Evolutionary conservation across 2,113 vertebrate genomes (phyloP).

Genomic region (Dryoscopus gambensis): DNA sequence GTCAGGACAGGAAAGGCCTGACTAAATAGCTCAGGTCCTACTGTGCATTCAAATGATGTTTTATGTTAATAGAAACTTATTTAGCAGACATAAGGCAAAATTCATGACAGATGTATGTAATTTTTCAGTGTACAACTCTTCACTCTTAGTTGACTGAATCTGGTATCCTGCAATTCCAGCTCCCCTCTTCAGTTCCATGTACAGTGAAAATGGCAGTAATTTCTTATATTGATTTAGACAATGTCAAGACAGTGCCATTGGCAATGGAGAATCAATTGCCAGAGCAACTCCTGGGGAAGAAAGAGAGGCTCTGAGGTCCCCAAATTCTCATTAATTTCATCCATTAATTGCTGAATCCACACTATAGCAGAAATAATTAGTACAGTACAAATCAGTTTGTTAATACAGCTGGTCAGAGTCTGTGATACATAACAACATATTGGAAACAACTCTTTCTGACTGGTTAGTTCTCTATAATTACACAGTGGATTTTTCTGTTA

Average conservation of each 20-base stretch:
- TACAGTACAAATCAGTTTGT: neutral
- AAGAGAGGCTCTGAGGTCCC: neutral
- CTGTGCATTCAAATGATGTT: neutral
- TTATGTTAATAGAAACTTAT: slow-evolving; percentile 28
- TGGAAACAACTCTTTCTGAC: neutral
- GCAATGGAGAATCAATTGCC: neutral
- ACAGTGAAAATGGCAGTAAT: neutral
- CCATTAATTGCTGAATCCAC: neutral
- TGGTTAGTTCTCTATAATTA: neutral
- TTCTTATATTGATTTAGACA: neutral
- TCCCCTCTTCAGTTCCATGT: neutral
- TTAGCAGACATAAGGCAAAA: slow-evolving; percentile 25
- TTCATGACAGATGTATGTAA: neutral
- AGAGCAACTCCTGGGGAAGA: neutral
- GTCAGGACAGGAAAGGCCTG: neutral
- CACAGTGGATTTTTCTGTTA: neutral
- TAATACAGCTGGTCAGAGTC: neutral
- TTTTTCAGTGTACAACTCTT: neutral
- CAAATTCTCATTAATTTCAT: neutral
- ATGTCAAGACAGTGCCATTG: neutral
- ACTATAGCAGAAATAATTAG: neutral
- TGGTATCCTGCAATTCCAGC: neutral
- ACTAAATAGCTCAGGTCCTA: slow-evolving; percentile 3
- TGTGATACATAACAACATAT: neutral
- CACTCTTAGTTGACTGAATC: neutral